phyloP scores from a whole-genome alignment of 1,140 invertebrate genomes.

The Lordiphosa clarofinis region DNA sequence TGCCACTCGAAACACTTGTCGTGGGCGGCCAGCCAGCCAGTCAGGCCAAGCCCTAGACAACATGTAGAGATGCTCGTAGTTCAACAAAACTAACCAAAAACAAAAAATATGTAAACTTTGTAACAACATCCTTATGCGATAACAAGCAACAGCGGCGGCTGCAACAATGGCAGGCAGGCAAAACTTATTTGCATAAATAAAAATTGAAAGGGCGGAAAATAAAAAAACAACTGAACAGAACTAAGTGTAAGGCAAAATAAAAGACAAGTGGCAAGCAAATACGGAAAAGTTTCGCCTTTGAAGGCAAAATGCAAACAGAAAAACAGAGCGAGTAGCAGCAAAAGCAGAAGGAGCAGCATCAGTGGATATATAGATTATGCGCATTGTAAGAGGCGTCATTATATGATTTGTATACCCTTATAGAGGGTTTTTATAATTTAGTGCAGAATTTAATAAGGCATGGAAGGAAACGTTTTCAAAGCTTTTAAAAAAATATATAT shows the following conservation, averaged over 20 bases:
- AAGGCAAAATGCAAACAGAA: slow-evolving; percentile 42
- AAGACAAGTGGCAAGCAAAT: slow-evolving; percentile 77
- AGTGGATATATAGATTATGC: slow-evolving; percentile 52
- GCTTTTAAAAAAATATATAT: too few species aligned
- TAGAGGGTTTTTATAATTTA: slow-evolving; percentile 1
- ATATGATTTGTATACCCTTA: slow-evolving; percentile 20
- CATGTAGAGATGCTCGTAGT: slow-evolving; percentile 45
- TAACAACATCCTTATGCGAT: slow-evolving; percentile 77
- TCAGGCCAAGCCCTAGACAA: slow-evolving; percentile 26
- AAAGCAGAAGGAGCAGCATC: too few species aligned
- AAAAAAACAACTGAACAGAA: slow-evolving; percentile 34
- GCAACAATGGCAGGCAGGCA: slow-evolving; percentile 44
- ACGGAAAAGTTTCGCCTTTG: slow-evolving; percentile 70
- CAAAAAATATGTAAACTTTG: slow-evolving; percentile 53
- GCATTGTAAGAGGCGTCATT: slow-evolving; percentile 47
- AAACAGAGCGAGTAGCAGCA: background rate
- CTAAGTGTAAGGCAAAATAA: slow-evolving; percentile 66
- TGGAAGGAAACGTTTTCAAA: too few species aligned
- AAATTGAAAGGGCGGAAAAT: slow-evolving; percentile 71
- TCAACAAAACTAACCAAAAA: slow-evolving; percentile 21
- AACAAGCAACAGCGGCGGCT: slow-evolving; percentile 44
- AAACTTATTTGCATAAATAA: slow-evolving; percentile 77
- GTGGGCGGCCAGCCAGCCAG: slow-evolving; percentile 55
- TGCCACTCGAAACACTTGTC: slow-evolving; percentile 56
- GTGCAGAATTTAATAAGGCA: background rate